Conservation (phyloP, 2,888 invertebrate genomes). For the Euzetes globulus region DNA sequence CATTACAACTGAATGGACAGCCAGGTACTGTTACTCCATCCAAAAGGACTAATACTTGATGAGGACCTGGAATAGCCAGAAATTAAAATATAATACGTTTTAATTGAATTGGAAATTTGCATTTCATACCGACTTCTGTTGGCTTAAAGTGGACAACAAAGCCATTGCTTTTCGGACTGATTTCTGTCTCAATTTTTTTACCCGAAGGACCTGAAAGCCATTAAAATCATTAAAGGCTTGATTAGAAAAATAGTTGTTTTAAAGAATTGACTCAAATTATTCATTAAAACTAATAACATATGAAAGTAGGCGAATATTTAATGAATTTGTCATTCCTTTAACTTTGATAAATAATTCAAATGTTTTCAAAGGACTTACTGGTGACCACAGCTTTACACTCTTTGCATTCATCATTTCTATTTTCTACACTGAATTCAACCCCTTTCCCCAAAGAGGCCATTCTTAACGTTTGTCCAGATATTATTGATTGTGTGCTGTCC, state of each 20-base stretch:
- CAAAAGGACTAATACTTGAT: conserved; percentile 66
- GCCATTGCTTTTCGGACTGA: conserved; percentile 78
- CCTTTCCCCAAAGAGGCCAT: conserved; percentile 60
- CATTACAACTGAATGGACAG: conserved; percentile 87
- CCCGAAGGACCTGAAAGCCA: conserved; percentile 50
- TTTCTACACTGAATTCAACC: conserved; percentile 57
- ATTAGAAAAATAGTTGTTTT: no score
- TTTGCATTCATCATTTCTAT: conserved; percentile 48
- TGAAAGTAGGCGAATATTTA: no score
- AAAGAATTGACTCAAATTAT: no score
- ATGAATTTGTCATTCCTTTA: no score
- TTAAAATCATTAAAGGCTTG: not conserved
- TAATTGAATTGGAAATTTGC: not conserved
- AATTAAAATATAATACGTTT: not conserved
- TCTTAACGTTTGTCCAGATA: conserved; percentile 61
- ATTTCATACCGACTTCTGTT: conserved; percentile 61
- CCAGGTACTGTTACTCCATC: conserved; percentile 78
- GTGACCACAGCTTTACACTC: conserved; percentile 42
- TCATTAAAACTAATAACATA: no score
- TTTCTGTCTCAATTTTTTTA: conserved; percentile 74
- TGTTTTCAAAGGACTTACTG: conserved; percentile 38
- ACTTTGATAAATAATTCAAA: not conserved
- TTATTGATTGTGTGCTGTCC: conserved; percentile 57
- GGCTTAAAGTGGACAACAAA: conserved; percentile 88
- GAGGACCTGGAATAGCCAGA: conserved; percentile 56